Conservation (phyloP, 2,888 invertebrate species). For the Choreutis nemorana region DNA sequence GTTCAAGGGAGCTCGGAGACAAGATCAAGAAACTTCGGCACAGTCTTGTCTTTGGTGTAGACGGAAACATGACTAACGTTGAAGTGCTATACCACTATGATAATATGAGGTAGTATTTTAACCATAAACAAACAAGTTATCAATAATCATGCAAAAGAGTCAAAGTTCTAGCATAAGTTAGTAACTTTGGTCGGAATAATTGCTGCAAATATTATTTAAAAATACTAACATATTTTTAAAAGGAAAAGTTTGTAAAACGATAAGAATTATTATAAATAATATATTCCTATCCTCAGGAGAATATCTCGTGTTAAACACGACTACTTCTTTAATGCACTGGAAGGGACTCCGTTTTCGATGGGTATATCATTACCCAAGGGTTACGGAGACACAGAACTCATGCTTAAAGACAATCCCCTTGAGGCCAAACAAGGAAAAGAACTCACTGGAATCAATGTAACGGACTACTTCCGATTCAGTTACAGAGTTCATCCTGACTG, state of each 20-base stretch:
- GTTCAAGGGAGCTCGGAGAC: slow-evolving; percentile 70
- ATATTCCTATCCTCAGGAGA: slow-evolving; percentile 41
- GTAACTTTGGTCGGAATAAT: too few species aligned
- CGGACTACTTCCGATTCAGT: slow-evolving; percentile 76
- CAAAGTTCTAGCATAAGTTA: too few species aligned
- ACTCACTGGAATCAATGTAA: slow-evolving; percentile 73
- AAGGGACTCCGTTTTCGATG: slow-evolving; percentile 87
- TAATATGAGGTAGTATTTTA: slow-evolving; percentile 69
- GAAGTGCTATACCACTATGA: slow-evolving; percentile 86
- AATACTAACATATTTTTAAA: too few species aligned
- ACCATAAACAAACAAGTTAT: not conserved
- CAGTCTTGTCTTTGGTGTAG: slow-evolving; percentile 74
- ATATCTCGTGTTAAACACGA: slow-evolving; percentile 81
- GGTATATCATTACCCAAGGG: slow-evolving; percentile 83
- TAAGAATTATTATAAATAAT: slow-evolving; percentile 3
- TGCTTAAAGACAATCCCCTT: slow-evolving; percentile 80
- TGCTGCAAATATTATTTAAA: too few species aligned
- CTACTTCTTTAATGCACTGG: slow-evolving; percentile 83
- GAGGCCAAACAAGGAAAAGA: slow-evolving; percentile 72
- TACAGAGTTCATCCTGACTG: slow-evolving; percentile 88
- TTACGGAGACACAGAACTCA: slow-evolving; percentile 79
- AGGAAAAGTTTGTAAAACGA: too few species aligned
- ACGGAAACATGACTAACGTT: slow-evolving; percentile 71
- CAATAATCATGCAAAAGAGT: too few species aligned
- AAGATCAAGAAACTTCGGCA: slow-evolving; percentile 68